Base-by-base conservation (phyloP, 2,113 vertebrate genomes). In the Cyphomyrus plagiostoma region DNA sequence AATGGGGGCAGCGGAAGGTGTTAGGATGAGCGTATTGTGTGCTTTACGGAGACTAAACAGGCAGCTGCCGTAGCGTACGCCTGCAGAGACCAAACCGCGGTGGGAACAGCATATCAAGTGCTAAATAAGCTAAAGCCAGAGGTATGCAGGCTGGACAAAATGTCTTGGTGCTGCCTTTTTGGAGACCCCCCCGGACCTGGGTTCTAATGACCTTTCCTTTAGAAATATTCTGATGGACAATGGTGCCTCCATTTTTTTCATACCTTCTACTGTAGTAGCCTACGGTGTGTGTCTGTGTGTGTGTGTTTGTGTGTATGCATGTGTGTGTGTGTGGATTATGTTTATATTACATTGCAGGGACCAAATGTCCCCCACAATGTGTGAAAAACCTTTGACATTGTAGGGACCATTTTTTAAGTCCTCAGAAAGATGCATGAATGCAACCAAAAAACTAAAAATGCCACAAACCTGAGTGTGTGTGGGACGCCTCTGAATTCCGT, bases 61-160 rank as follows among this genome's bases (percentile, higher is more conserved):
- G n/a, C 62, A 30, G 62, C 23, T 3, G 23, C 58, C n/a, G 0
- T n/a, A 26, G 23, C 58, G 9, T 30, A 8, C 62, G 58, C 35
- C 58, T 42, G 6, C 4, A 50, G 26, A 35, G 35, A 77, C 45
- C 23, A 17, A n/a, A 74, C 45, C 9, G n/a, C 39, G 13, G 87
- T 30, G 42, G 17, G 19, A 90, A 62, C 80, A 91, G 86, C 58
- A 19, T 30, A n/a, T 62, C 77, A 50, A 86, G 89, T 48, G 83
- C 88, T 91, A 89, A 91, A 91, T 89, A 92, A 91, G 89, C 90
- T 88, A 39, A 91, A 86, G 87, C 89, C 52, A 70, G 88, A 56
- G 21, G 89, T 92, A 92, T 92, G 91, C 91, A 89, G 89, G 91
- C 89, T 92, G 94, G 95, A 95, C 95, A 96, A 88, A 92, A 93